phyloP scores from a whole-genome alignment of 2,888 invertebrate genomes.

The Leucozona laternaria region DNA sequence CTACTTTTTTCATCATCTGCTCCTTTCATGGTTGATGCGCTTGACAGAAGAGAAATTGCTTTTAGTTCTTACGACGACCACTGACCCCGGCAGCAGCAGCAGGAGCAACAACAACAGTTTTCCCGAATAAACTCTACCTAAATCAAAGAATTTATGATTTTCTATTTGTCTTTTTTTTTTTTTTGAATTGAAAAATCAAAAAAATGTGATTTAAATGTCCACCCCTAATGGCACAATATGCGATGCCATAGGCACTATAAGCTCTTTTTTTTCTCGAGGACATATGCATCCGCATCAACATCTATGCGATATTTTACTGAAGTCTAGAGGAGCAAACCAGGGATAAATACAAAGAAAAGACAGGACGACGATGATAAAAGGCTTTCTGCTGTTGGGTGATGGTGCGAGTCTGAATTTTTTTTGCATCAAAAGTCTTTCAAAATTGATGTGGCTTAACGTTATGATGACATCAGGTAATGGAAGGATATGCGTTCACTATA shows the following conservation, averaged over 20 bases:
- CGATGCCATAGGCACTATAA: slow-evolving; percentile 65
- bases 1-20: slow-evolving; percentile 48
- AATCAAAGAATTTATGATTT: slow-evolving; percentile 74
- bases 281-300: slow-evolving; percentile 50
- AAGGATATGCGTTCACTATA: slow-evolving; percentile 64
- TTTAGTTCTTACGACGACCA: slow-evolving; percentile 64
- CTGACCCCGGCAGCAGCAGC: slow-evolving; percentile 31
- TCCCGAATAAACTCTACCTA: slow-evolving; percentile 45
- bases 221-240: slow-evolving; percentile 63
- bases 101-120: slow-evolving; percentile 45
- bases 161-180: slow-evolving; percentile 43
- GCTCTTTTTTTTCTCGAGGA: slow-evolving; percentile 36
- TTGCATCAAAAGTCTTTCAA: slow-evolving; percentile 68
- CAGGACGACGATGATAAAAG: slow-evolving; percentile 69
- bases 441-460: slow-evolving; percentile 71
- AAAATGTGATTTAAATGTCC: slow-evolving; percentile 73
- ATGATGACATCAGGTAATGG: slow-evolving; percentile 69
- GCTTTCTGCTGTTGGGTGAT: slow-evolving; percentile 47
- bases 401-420: slow-evolving; percentile 46
- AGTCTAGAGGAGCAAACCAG: slow-evolving; percentile 41
- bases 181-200: slow-evolving; percentile 54
- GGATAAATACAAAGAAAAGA: slow-evolving; percentile 58
- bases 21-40: slow-evolving; percentile 72
- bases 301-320: slow-evolving; percentile 41
- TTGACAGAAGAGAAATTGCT: slow-evolving; percentile 74